Percentiles rank a stretch among this genome's conserved stretches.
Evolutionary conservation across 2,113 vertebrate species (phyloP).

Genomic region (Athene noctua): DNA sequence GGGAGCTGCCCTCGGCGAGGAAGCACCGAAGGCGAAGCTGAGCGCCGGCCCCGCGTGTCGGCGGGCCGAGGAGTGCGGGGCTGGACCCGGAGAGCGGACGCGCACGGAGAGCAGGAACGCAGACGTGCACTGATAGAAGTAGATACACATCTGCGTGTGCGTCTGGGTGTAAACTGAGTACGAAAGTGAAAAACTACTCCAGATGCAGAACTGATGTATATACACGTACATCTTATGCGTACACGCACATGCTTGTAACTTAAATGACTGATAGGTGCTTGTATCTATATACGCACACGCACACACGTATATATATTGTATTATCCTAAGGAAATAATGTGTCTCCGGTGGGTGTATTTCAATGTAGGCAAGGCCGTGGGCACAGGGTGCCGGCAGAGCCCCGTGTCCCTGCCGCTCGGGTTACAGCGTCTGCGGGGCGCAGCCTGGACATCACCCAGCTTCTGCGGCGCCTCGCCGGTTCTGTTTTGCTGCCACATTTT

Average conservation of each 20-base stretch:
- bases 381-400: neutral
- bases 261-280: neutral
- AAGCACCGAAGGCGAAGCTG: fast-evolving
- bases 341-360: neutral
- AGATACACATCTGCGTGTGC: neutral
- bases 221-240: neutral
- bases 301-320: too few species aligned
- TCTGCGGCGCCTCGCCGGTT: neutral
- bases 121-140: neutral
- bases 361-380: neutral
- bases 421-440: neutral
- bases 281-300: neutral
- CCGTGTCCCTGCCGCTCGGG: fast-evolving
- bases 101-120: neutral
- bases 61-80: neutral
- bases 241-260: neutral
- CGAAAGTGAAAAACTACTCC: constrained; percentile 28
- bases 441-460: neutral
- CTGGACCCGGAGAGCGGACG: neutral
- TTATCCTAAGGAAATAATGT: neutral
- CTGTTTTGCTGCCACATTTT: neutral
- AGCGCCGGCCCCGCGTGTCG: neutral
- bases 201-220: constrained; percentile 5
- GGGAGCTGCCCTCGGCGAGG: too few species aligned
- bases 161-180: neutral